Evolutionary conservation across 2,797 vertebrate species (phyloP), one percentile per base, ranked within the genome.

Genomic region (Spinus olivaceus): DNA sequence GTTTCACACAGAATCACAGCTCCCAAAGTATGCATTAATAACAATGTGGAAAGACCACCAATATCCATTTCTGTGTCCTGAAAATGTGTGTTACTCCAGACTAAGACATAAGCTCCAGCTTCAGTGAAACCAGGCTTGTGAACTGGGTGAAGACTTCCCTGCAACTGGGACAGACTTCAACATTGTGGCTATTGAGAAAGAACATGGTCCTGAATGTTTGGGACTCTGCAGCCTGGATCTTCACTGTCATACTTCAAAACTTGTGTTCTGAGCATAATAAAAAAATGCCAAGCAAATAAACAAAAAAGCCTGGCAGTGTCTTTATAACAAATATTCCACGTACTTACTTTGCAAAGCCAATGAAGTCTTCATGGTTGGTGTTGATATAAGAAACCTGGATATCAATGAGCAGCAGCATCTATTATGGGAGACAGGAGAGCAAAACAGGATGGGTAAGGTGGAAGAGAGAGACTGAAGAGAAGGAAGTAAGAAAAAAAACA

Each of bases 341-440:
- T n/a, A 98, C 99, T 96, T 97, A 99, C 99, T 98, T 99, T 80
- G 98, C 98, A 12, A 99, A 99, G 86, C 99, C 99, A 83, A 99
- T 98, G 96, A 99, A 99, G 95, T 99, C 99, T 96, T 99, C 99
- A 0, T 99, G 99, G 96, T 99, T 99, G 80, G 99, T 99, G 88
- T 99, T 99, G 93, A 99, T 99, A 92, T 99, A 99, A 84, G 99
- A 98, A 27, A 99, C 98, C 92, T 99, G 99, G 86, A 99, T 98
- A 92, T 99, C 98, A 94, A 99, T 98, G 90, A 99, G 95, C 42
- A 99, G 94, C 86, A 99, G 96, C 66, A 99, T 98, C 99, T 99
- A n/a, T 39, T 81, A 96, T 21, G 28, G 35, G 16, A 86, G 20
- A 88, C 2, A 51, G 8, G 6, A 86, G 30, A 85, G 9, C 4